Conservation (phyloP, 2,888 invertebrate species). For the Syrista parreyssii region DNA sequence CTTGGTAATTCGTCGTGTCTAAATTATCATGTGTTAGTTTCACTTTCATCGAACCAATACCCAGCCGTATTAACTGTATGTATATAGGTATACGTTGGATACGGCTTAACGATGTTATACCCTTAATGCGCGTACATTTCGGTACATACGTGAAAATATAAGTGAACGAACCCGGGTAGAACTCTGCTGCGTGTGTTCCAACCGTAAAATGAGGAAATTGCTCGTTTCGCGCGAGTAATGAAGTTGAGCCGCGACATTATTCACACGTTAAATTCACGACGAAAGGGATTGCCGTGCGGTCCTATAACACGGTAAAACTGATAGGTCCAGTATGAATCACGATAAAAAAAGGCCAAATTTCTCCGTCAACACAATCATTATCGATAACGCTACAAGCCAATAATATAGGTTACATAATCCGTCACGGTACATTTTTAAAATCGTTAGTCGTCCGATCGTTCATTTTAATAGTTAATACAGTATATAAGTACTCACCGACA, state of each 20-base stretch:
- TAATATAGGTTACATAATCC: neutral
- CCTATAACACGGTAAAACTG: neutral
- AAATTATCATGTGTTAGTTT: neutral
- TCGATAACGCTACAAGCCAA: neutral
- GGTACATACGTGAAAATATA: neutral
- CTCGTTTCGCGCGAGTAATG: slow-evolving; percentile 29
- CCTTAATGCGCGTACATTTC: neutral
- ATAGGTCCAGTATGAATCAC: neutral
- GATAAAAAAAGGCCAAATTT: neutral
- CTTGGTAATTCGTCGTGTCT: neutral
- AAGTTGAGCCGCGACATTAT: slow-evolving; percentile 16
- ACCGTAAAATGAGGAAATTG: slow-evolving; percentile 40
- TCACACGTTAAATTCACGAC: neutral
- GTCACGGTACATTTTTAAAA: neutral
- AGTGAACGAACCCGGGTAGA: neutral
- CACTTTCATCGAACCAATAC: neutral
- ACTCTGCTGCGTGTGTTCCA: neutral
- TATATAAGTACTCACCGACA: neutral
- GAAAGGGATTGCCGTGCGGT: neutral
- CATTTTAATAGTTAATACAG: neutral
- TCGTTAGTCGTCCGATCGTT: neutral
- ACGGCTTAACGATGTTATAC: neutral
- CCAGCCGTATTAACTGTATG: neutral
- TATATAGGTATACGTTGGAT: neutral
- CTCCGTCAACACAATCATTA: neutral